Percentiles rank a stretch among this genome's conserved stretches.
These are phyloP conservation scores for Pteropus alecto DNA, from an alignment of 2,113 vertebrate species.

Conservation along the genomic window DNA sequence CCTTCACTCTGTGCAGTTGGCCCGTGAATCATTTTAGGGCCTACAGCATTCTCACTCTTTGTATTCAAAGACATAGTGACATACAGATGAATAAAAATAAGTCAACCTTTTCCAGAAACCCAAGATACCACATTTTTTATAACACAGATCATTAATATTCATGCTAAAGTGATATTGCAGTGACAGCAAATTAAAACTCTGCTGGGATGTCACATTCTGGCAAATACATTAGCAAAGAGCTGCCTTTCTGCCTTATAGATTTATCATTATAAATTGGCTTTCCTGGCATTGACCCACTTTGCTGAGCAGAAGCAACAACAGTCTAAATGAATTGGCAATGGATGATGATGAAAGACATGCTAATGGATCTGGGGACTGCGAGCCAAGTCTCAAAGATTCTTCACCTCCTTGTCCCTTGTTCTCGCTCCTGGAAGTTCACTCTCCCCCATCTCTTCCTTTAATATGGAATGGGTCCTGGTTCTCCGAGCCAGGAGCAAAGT, in stretches of 20 bases:
- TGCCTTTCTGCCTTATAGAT: neutral
- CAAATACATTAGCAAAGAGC: conserved; percentile 1
- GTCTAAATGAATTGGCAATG: neutral
- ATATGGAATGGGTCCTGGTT: neutral
- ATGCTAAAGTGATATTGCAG: neutral
- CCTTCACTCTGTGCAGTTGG: neutral
- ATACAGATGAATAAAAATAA: conserved; percentile 13
- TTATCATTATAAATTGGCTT: neutral
- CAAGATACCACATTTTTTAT: neutral
- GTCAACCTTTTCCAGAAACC: conserved; percentile 45
- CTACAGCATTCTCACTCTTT: neutral
- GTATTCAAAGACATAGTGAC: neutral
- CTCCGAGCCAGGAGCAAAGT: neutral
- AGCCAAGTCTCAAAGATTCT: neutral
- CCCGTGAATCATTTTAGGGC: neutral
- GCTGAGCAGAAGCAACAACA: neutral
- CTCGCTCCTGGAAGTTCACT: neutral
- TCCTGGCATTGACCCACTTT: neutral
- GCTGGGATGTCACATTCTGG: neutral
- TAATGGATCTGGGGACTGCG: neutral
- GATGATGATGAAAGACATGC: neutral
- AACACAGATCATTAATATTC: conserved; percentile 34
- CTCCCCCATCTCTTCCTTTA: neutral
- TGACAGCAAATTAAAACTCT: conserved; percentile 44
- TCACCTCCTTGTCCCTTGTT: neutral